Conservation (phyloP, 2,797 vertebrate species). For the Enteromius afrohamiltoni region DNA sequence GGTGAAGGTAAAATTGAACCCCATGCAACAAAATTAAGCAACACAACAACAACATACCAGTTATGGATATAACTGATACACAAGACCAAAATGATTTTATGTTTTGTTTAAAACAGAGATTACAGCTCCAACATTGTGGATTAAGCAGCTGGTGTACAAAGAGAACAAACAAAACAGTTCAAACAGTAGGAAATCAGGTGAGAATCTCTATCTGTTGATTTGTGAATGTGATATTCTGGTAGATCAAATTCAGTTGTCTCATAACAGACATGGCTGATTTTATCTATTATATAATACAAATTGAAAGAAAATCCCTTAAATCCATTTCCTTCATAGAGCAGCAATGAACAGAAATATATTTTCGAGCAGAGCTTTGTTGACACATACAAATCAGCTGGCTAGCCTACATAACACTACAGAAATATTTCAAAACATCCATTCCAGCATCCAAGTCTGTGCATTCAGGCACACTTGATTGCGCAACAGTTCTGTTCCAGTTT, state of each 20-base stretch:
- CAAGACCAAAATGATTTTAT: slow-evolving; percentile 2
- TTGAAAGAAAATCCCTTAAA: background rate
- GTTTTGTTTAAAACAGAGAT: slow-evolving; percentile 82
- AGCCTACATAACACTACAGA: slow-evolving; percentile 12
- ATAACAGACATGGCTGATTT: background rate
- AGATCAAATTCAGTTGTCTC: background rate
- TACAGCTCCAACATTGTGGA: slow-evolving; percentile 95
- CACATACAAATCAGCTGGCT: background rate
- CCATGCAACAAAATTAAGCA: background rate
- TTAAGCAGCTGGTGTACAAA: slow-evolving; percentile 92
- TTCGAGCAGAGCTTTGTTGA: background rate
- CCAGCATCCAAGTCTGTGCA: slow-evolving; percentile 12
- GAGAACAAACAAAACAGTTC: slow-evolving; percentile 91
- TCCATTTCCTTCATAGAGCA: background rate
- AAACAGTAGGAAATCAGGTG: slow-evolving; percentile 89
- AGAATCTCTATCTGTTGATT: slow-evolving; percentile 34
- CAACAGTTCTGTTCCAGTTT: slow-evolving; percentile 60
- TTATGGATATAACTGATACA: background rate
- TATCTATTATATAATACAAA: background rate
- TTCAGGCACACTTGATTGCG: slow-evolving; percentile 54
- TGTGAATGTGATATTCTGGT: background rate
- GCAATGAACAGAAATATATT: background rate
- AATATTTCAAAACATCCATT: slow-evolving; percentile 43
- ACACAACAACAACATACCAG: background rate
- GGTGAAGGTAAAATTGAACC: slow-evolving; percentile 88